Evolutionary conservation across 2,888 invertebrate species (phyloP), one percentile per base, ranked within the genome.

Genomic region (Latrodectus elegans): DNA sequence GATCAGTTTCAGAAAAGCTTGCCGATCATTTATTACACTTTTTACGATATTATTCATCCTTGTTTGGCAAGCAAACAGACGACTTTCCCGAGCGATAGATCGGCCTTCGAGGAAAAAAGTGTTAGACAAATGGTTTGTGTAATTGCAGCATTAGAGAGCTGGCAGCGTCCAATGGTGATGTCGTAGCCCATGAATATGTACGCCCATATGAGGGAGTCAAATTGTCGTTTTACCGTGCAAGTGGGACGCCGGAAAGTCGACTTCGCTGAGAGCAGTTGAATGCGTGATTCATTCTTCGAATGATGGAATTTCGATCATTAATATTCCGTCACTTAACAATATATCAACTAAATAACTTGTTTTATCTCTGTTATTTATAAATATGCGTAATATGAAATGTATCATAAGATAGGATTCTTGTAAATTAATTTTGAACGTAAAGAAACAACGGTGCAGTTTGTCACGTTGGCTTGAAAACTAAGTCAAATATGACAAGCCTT

Each of bases 141-240:
- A 85, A 79, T 85, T 85, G 79, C 85, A 70, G 79, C 22, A 53
- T 70, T 17, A 49, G 49, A 73, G 52, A 51, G 85, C 17, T 85
- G 79, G 85, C 79, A 74, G 85, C 85, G 79, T 79, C 85, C 85
- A 85, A 85, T 85, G 53, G 68, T 79, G 79, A n/a, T 85, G 79
- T 85, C 85, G 85, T 60, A 60, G 67, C 15, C n/a, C 38, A 22
- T 53, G 65, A 52, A 51, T 38, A 22, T 64, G 70, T n/a, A 73
- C 85, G 85, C 67, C 85, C 85, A 85, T 78, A 79, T 67, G 79
- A 73, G 73, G 60, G 76, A 77, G 68, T 68, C 67, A 55, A 38
- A 38, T 22, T 74, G 79, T 74, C 79, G 79, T 22, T 85, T 85
- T 79, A 38, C 70, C 53, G 85, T 79, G 74, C 85, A 85, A 85